Percentiles rank a stretch among this genome's conserved stretches.
These are phyloP conservation scores for Acleris laterana DNA, from an alignment of 2,888 invertebrate species.

Conservation along the genomic window DNA sequence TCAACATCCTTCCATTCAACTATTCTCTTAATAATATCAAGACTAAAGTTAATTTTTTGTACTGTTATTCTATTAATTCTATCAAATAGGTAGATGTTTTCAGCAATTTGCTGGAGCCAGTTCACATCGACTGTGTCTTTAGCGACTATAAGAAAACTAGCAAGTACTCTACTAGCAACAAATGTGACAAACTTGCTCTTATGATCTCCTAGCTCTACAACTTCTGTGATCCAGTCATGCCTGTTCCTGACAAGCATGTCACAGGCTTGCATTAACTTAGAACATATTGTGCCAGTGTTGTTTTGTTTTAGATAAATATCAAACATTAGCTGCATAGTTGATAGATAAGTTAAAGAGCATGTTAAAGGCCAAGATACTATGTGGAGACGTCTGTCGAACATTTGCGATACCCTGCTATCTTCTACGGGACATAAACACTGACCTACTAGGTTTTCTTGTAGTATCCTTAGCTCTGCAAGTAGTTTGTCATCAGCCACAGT, in stretches of 20 bases:
- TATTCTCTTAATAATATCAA: slow-evolving; percentile 93
- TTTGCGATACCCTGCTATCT: slow-evolving; percentile 87
- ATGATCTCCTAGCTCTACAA: slow-evolving; percentile 91
- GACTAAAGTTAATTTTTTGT: slow-evolving; percentile 91
- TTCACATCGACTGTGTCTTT: slow-evolving; percentile 91
- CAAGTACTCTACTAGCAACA: slow-evolving; percentile 90
- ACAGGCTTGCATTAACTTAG: slow-evolving; percentile 91
- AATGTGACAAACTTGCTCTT: slow-evolving; percentile 92
- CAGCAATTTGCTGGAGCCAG: slow-evolving; percentile 91
- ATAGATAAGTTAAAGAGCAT: slow-evolving; percentile 89
- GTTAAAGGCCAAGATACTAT: slow-evolving; percentile 78
- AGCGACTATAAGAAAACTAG: slow-evolving; percentile 92
- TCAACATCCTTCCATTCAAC: slow-evolving; percentile 95
- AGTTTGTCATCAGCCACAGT: slow-evolving; percentile 70
- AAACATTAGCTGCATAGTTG: slow-evolving; percentile 92
- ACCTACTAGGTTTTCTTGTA: slow-evolving; percentile 88
- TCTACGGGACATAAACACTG: slow-evolving; percentile 92
- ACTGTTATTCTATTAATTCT: slow-evolving; percentile 87
- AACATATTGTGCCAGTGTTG: slow-evolving; percentile 91
- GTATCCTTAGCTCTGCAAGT: slow-evolving; percentile 80
- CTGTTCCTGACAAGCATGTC: slow-evolving; percentile 91
- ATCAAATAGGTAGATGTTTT: slow-evolving; percentile 87
- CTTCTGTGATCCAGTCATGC: slow-evolving; percentile 92
- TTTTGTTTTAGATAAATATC: slow-evolving; percentile 94
- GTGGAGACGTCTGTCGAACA: slow-evolving; percentile 87